Conservation (phyloP, 2,113 vertebrate species). For the Mormyrus iriodes region DNA sequence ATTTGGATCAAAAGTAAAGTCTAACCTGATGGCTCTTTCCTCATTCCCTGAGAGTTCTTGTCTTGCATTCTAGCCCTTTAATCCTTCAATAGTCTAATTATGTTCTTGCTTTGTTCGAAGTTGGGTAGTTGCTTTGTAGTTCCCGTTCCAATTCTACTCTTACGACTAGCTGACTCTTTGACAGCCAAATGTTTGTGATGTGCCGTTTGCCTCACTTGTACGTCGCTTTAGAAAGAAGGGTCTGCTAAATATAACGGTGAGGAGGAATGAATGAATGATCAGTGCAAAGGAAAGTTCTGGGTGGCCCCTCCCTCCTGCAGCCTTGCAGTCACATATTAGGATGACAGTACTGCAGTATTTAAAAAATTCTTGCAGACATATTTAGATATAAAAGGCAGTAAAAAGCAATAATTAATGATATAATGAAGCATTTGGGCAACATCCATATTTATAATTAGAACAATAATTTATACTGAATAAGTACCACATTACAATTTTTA, state of each 20-base stretch:
- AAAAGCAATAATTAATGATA: neutral
- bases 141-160: neutral
- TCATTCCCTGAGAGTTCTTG: neutral
- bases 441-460: neutral
- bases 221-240: neutral
- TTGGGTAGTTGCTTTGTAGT: neutral
- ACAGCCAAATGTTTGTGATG: neutral
- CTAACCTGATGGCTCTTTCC: neutral
- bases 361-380: neutral
- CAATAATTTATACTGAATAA: neutral
- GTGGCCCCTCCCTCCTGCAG: neutral
- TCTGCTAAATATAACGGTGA: neutral
- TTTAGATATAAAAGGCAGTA: neutral
- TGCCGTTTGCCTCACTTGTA: neutral
- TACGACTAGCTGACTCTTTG: neutral
- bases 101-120: neutral
- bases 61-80: neutral
- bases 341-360: neutral
- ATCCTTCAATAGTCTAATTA: neutral
- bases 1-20: neutral
- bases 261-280: neutral
- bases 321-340: neutral
- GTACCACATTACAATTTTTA: neutral
- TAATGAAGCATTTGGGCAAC: neutral
- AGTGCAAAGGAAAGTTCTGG: neutral